Percentiles rank a stretch among this genome's conserved stretches.
Evolutionary conservation across 1,140 invertebrate genomes (phyloP).

Genomic region (Tigriopus japonicus): DNA sequence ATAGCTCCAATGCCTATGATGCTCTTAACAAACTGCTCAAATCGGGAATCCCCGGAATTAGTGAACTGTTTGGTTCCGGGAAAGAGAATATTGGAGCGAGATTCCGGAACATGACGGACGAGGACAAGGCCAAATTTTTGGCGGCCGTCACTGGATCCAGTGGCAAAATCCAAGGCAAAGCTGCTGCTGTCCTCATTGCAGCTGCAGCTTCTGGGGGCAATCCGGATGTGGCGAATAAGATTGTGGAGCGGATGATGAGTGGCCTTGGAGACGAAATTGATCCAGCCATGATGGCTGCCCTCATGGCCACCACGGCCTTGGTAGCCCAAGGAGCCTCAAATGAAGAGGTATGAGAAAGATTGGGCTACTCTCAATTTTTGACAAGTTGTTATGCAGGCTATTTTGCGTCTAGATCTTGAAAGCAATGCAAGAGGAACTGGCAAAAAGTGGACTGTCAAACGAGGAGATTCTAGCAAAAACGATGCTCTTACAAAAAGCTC

Average conservation of each 20-base stretch:
- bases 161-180: constrained; percentile 13
- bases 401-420: constrained; percentile 1
- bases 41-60: constrained; percentile 9
- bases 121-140: constrained; percentile 13
- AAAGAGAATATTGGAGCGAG: neutral
- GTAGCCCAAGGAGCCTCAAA: constrained; percentile 11
- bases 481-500: constrained; percentile 11
- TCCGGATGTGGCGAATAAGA: constrained; percentile 13
- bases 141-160: constrained; percentile 9
- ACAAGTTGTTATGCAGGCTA: neutral
- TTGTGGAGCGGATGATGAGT: constrained; percentile 14
- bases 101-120: constrained; percentile 13
- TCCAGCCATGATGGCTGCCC: constrained; percentile 14
- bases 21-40: constrained; percentile 9
- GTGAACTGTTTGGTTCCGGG: constrained; percentile 1
- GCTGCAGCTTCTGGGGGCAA: constrained; percentile 11
- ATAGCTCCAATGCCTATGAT: neutral
- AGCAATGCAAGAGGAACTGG: constrained; percentile 13
- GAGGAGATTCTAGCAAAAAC: constrained; percentile 14
- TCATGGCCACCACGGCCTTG: constrained; percentile 14
- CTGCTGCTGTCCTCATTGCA: constrained; percentile 11
- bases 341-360: constrained; percentile 4
- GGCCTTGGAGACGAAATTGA: constrained; percentile 14
- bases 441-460: constrained; percentile 5
- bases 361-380: neutral